Evolutionary conservation across 1,140 invertebrate species (phyloP).

Genomic region (Megathymus violae): DNA sequence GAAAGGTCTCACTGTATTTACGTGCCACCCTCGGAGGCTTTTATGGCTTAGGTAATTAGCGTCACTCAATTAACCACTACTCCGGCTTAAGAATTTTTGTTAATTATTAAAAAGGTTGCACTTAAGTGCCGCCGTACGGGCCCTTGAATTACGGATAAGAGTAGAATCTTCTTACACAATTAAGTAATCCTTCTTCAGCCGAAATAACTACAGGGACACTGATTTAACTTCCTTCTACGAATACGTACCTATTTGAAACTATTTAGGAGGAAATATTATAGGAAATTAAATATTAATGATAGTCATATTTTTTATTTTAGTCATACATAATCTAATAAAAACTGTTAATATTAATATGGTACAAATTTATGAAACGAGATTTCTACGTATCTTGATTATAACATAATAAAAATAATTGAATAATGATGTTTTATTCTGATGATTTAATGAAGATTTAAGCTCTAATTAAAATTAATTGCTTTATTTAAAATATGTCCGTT

Average conservation of each 20-base stretch:
- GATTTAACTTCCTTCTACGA: not conserved
- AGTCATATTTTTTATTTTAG: no score
- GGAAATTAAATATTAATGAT: no score
- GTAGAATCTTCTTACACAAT: slow-evolving; percentile 27
- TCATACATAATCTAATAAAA: no score
- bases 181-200: slow-evolving; percentile 30
- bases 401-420: no score
- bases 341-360: no score
- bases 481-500: no score
- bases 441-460: no score
- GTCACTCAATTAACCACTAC: slow-evolving; percentile 81
- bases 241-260: not conserved
- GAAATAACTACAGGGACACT: slow-evolving; percentile 14
- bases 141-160: slow-evolving; percentile 29
- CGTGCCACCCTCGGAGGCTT: slow-evolving; percentile 65
- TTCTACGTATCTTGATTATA: no score
- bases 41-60: slow-evolving; percentile 79
- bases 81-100: slow-evolving; percentile 68
- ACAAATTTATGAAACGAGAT: no score
- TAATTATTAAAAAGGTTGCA: slow-evolving; percentile 82
- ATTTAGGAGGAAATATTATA: no score
- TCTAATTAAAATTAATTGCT: no score
- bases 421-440: no score
- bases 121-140: slow-evolving; percentile 50
- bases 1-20: slow-evolving; percentile 64